A percentile compares a stretch with the other conserved stretches of the same genome.
phyloP scores from a whole-genome alignment of 2,113 vertebrate species.

The Pseudopipra pipra region DNA sequence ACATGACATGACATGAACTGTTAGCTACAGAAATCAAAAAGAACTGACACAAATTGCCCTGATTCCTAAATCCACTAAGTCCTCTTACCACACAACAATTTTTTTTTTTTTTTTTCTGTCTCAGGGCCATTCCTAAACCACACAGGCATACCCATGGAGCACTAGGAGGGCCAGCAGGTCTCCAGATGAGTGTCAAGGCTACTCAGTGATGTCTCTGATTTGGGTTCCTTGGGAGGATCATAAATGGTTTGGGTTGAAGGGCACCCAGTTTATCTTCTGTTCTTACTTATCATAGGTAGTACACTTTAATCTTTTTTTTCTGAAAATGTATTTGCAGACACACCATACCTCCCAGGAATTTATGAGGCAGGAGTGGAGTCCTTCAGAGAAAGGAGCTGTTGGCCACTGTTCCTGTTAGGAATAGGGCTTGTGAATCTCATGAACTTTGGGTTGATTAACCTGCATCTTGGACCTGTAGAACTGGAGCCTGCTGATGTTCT shows the following conservation, averaged over 20 bases:
- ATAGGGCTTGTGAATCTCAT: background rate
- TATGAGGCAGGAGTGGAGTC: background rate
- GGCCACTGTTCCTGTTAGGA: background rate
- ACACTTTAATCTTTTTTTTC: background rate
- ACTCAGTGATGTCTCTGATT: background rate
- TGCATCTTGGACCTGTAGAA: too few species aligned
- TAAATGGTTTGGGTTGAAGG: background rate
- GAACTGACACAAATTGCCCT: background rate
- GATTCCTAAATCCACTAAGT: background rate
- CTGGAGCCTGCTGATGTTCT: background rate
- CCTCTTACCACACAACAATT: background rate
- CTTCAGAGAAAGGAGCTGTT: background rate
- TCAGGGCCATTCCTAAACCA: background rate
- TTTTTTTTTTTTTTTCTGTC: background rate
- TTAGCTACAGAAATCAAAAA: background rate
- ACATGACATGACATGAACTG: too few species aligned
- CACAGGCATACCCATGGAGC: accelerated
- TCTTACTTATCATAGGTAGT: background rate
- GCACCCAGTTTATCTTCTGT: background rate
- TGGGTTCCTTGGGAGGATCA: background rate
- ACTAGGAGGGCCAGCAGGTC: background rate
- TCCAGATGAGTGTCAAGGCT: background rate
- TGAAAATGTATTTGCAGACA: too few species aligned
- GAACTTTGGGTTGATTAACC: background rate
- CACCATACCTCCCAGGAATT: background rate